phyloP scores from a whole-genome alignment of 2,888 invertebrate genomes.

The Neoitamus cyanurus region DNA sequence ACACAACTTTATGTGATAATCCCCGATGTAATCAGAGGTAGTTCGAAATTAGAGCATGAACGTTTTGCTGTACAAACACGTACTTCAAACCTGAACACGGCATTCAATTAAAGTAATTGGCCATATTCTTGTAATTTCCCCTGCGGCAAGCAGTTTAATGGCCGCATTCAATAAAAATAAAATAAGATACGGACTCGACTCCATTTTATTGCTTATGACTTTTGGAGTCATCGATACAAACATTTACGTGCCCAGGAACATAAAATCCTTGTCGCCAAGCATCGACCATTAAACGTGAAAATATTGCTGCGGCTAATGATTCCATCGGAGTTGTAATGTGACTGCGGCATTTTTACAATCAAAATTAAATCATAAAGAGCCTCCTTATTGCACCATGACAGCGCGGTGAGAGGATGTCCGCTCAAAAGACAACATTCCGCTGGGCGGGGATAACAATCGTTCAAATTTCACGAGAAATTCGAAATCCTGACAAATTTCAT shows the following conservation, averaged over 20 bases:
- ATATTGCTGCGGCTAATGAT: not conserved
- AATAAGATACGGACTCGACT: not conserved
- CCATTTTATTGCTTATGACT: not conserved
- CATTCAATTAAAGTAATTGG: constrained; percentile 1
- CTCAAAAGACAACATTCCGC: not conserved
- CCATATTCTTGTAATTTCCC: not conserved
- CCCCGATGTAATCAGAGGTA: not conserved
- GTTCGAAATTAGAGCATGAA: not conserved
- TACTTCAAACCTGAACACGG: not conserved
- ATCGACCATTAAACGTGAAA: not conserved
- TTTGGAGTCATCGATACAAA: not conserved
- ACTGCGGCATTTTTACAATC: not conserved
- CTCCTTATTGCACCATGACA: not conserved
- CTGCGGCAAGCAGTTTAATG: not conserved
- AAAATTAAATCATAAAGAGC: not conserved
- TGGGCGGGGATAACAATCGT: not conserved
- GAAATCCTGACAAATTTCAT: constrained; percentile 37
- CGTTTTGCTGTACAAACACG: not conserved
- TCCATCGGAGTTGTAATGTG: not conserved
- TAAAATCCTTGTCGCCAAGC: constrained; percentile 1
- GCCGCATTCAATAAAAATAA: not conserved
- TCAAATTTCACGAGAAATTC: not conserved
- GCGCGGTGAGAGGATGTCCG: not conserved
- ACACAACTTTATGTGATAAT: not conserved
- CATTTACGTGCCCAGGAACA: not conserved